Evolutionary conservation across 1,140 invertebrate species (phyloP).

Genomic region (Saccostrea cuccullata): DNA sequence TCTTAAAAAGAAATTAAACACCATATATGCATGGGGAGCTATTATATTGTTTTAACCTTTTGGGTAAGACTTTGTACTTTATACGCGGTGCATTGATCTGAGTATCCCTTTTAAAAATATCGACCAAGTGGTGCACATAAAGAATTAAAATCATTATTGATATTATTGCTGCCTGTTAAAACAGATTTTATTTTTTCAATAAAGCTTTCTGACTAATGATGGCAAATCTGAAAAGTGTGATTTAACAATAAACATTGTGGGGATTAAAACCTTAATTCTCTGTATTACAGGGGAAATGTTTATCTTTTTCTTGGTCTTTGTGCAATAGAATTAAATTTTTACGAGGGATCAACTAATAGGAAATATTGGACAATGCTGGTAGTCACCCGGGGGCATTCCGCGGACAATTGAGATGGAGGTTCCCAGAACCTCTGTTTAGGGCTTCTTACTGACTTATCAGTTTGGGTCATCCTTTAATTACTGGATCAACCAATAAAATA

Average conservation of each 20-base stretch:
- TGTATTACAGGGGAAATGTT: neutral
- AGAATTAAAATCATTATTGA: slow-evolving; percentile 5
- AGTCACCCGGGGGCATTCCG: neutral
- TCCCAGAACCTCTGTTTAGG: slow-evolving; percentile 1
- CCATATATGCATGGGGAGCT: neutral
- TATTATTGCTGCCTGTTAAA: slow-evolving; percentile 18
- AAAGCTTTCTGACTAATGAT: slow-evolving; percentile 27
- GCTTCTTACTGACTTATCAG: neutral
- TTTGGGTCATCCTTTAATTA: slow-evolving; percentile 10
- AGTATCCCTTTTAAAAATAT: slow-evolving; percentile 26
- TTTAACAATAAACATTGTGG: slow-evolving; percentile 20
- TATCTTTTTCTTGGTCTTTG: slow-evolving; percentile 10
- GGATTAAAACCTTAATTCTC: slow-evolving; percentile 31
- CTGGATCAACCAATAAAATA: neutral
- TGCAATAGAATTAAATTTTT: slow-evolving; percentile 34
- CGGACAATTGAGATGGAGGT: neutral
- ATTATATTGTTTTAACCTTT: slow-evolving; percentile 12
- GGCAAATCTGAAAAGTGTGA: slow-evolving; percentile 21
- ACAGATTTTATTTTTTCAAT: slow-evolving; percentile 20
- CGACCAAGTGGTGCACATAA: slow-evolving; percentile 13
- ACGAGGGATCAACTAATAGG: slow-evolving; percentile 23
- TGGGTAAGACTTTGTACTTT: neutral
- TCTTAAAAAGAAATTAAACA: neutral
- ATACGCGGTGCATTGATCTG: neutral
- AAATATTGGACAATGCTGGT: slow-evolving; percentile 3